A percentile compares a stretch with the other conserved stretches of the same genome.
phyloP scores from a whole-genome alignment of 2,113 vertebrate genomes.

The Tragelaphus scriptus region DNA sequence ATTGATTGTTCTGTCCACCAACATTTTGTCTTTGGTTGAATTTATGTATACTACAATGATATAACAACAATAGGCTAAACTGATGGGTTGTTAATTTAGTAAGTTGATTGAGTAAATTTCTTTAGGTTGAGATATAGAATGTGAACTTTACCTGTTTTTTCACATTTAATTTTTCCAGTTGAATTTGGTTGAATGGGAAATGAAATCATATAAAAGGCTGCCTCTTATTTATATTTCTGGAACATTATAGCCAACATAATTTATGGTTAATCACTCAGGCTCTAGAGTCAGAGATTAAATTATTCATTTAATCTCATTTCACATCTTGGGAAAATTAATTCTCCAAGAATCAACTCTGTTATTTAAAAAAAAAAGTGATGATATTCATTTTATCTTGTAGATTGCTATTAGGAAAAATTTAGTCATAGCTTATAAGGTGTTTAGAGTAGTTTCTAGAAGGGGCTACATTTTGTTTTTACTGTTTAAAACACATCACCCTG shows the following conservation, averaged over 20 bases:
- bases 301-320: background rate
- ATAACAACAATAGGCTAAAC: background rate
- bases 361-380: background rate
- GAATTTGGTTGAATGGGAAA: background rate
- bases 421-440: background rate
- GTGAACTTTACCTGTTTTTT: background rate
- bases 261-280: background rate
- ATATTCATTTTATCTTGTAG: background rate
- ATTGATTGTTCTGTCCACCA: background rate
- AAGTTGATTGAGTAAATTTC: background rate
- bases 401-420: background rate
- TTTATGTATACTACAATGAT: background rate
- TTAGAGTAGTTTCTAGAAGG: background rate
- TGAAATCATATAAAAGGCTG: background rate
- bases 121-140: background rate
- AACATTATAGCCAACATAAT: background rate
- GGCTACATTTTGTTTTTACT: background rate
- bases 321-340: background rate
- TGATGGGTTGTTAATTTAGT: background rate
- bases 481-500: background rate
- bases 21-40: background rate
- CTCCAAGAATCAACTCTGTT: background rate
- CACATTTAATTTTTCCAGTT: background rate
- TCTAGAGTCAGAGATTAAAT: background rate
- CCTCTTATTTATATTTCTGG: background rate